Evolutionary conservation across 2,113 vertebrate species (phyloP).

Genomic region (Erythrolamprus reginae): DNA sequence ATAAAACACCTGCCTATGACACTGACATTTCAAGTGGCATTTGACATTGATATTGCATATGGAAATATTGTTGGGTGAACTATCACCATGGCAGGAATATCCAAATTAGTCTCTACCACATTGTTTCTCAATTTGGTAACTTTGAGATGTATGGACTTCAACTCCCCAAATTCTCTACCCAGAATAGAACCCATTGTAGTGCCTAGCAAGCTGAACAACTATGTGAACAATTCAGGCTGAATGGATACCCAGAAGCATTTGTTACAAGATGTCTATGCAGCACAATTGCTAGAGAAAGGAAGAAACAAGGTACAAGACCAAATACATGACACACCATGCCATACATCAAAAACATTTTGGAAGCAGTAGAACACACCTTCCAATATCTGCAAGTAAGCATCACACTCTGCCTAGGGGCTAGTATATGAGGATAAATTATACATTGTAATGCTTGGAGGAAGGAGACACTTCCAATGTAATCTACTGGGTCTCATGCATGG

Average conservation of each 20-base stretch:
- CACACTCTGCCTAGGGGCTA: not conserved
- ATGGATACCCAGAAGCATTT: not conserved
- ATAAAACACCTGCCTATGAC: not conserved
- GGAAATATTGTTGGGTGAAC: not conserved
- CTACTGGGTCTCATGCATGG: not conserved
- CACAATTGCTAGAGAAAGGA: not conserved
- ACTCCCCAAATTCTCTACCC: not conserved
- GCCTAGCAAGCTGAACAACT: not conserved
- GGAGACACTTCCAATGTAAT: not conserved
- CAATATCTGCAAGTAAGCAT: not conserved
- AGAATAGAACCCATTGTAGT: not conserved
- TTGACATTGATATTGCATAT: not conserved
- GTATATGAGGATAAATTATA: not conserved
- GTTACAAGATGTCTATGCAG: not conserved
- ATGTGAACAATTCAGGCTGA: not conserved
- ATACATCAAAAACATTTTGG: not conserved
- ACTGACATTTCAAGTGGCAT: not conserved
- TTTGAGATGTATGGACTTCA: not conserved
- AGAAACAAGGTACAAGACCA: not conserved
- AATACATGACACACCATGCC: not conserved
- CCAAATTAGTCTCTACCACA: not conserved
- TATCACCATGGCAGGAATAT: not conserved
- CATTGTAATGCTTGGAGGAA: not conserved
- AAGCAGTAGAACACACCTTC: not conserved
- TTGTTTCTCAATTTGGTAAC: not conserved